phyloP scores from a whole-genome alignment of 2,797 vertebrate species.

The Ctenopoma multispine region DNA sequence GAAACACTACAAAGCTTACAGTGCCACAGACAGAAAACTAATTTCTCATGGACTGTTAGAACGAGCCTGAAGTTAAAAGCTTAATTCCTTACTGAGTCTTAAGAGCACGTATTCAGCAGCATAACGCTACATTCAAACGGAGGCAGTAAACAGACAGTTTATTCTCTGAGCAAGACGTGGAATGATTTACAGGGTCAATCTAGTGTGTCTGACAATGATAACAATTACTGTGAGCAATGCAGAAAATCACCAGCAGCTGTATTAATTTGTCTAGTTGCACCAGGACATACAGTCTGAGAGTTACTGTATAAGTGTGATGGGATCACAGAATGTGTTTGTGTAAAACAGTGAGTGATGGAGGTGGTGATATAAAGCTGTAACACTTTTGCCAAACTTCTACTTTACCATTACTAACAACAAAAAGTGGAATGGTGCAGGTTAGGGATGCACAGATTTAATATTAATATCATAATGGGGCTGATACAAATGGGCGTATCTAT shows the following conservation, averaged over 20 bases:
- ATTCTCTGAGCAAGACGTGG: too few relatives aligned
- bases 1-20: neutral
- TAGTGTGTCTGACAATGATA: neutral
- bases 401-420: too few relatives aligned
- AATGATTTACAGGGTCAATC: neutral
- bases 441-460: too few relatives aligned
- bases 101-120: too few relatives aligned
- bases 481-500: too few relatives aligned
- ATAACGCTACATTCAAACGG: neutral
- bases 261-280: neutral
- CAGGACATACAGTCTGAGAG: constrained; percentile 6
- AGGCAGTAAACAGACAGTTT: neutral
- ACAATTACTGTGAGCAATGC: neutral
- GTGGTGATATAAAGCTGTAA: constrained; percentile 3
- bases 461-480: too few relatives aligned
- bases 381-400: constrained; percentile 22
- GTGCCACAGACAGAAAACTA: neutral
- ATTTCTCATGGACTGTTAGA: neutral
- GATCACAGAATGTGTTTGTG: constrained; percentile 13
- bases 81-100: neutral
- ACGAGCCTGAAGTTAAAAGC: neutral
- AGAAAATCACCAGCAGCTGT: too few relatives aligned
- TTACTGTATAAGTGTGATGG: neutral
- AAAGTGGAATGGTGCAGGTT: too few relatives aligned
- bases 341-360: constrained; percentile 6